phyloP scores from a whole-genome alignment of 2,797 vertebrate genomes.

The Intellagama lesueurii region DNA sequence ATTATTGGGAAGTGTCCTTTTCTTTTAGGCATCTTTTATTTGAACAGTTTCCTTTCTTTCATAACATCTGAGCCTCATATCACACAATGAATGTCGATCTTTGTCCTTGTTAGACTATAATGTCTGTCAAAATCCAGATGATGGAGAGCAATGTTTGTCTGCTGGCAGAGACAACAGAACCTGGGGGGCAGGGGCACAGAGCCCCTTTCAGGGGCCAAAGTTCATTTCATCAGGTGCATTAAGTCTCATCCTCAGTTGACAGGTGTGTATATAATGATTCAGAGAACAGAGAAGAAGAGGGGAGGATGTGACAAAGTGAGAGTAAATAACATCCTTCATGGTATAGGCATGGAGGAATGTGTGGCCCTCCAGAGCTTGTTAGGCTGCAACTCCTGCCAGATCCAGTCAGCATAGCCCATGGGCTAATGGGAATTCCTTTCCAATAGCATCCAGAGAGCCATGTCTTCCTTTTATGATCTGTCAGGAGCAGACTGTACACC shows the following conservation, averaged over 20 bases:
- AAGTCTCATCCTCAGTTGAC: not conserved
- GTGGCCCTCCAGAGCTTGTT: not conserved
- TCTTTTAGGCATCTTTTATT: too few relatives aligned
- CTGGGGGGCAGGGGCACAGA: too few relatives aligned
- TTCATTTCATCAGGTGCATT: too few relatives aligned
- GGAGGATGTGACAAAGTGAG: not conserved
- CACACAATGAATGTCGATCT: too few relatives aligned
- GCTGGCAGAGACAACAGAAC: too few relatives aligned
- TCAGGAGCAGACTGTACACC: not conserved
- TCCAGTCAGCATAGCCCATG: not conserved
- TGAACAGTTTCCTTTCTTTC: too few relatives aligned
- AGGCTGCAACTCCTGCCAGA: not conserved
- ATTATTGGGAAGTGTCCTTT: too few relatives aligned
- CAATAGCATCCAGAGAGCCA: not conserved
- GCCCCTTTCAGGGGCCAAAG: too few relatives aligned
- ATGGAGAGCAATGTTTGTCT: too few relatives aligned
- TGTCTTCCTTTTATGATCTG: not conserved
- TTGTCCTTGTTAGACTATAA: too few relatives aligned
- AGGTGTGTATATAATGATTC: not conserved
- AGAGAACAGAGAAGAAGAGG: not conserved
- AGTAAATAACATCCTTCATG: not conserved
- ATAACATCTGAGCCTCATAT: too few relatives aligned
- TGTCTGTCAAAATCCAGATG: too few relatives aligned
- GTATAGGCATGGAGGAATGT: not conserved
- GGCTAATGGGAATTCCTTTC: not conserved